These are phyloP conservation scores for Prionailurus bengalensis DNA, from an alignment of 2,113 vertebrate genomes.

Conservation along the genomic window DNA sequence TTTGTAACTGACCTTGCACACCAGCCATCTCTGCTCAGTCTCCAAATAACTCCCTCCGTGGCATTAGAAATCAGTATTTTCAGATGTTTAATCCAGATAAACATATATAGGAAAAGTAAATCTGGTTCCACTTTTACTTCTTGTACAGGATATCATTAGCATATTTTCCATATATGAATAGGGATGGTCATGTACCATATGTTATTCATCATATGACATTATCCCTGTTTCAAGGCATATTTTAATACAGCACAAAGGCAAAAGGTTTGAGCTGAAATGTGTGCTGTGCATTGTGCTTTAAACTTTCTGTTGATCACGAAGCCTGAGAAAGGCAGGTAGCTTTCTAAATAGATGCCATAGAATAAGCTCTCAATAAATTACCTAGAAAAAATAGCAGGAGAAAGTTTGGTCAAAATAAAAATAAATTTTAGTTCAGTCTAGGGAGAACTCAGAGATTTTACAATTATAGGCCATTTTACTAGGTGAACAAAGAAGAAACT, in stretches of 20 bases:
- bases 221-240: conserved; percentile 57
- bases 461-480: neutral
- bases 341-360: neutral
- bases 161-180: conserved; percentile 70
- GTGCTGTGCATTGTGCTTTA: conserved; percentile 22
- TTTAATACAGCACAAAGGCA: conserved; percentile 65
- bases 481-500: neutral
- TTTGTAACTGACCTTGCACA: conserved; percentile 38
- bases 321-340: conserved; percentile 42
- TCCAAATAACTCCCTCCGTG: neutral
- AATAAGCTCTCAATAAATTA: conserved; percentile 51
- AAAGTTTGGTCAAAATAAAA: conserved; percentile 53
- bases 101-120: conserved; percentile 42
- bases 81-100: conserved; percentile 62
- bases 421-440: neutral
- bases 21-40: neutral
- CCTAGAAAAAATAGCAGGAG: conserved; percentile 38
- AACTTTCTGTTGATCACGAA: conserved; percentile 37
- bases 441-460: conserved; percentile 7
- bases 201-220: conserved; percentile 62
- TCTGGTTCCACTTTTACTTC: conserved; percentile 67
- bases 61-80: conserved; percentile 66
- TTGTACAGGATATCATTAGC: conserved; percentile 64
- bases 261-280: conserved; percentile 38
- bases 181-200: conserved; percentile 60